Base-by-base conservation (phyloP, 2,113 vertebrate species). In the Psittacus erithacus region DNA sequence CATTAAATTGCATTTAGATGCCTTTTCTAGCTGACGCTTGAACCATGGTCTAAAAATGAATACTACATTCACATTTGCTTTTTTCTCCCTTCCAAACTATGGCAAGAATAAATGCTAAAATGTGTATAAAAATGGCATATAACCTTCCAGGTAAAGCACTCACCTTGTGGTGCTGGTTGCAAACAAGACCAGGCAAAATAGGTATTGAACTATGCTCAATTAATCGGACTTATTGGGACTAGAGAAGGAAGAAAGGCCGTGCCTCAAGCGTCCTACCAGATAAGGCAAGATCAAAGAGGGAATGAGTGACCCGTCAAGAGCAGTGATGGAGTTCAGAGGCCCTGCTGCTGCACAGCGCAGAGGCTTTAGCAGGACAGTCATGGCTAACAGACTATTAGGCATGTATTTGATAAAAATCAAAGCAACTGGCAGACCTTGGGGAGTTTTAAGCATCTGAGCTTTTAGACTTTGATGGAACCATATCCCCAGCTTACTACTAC, bases 111-210 rank as follows among this genome's bases (percentile, higher is more conserved):
- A 86, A 67, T 33, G 4, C 16, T 57, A 39, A 39, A 39, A 39
- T 23, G 6, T 13, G 8, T 20, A 20, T 29, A 70, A 89, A 84
- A 84, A 68, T 16, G 77, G 28, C 11, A 27, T 27, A 17, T 31
- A 59, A 49, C 8, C 15, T 59, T 35, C 38, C 6, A 55, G 38
- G 46, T 39, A 82, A 57, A 96, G 25, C 24, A 8, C 27, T 33
- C 0, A 0, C 29, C 24, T 69, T 43, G 24, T 44, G 27, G 38
- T 0, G 0, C 13, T 38, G 41, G 14, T 5, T 78, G 28, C 27
- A 59, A 68, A 67, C 17, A 78, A 46, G 76, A n/a, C 13, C 64
- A 91, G 53, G 44, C 50, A 83, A 18, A 83, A 68, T 3, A 70
- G 53, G 41, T 77, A 27, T 12, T 1, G 1, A 65, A 17, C 24